Evolutionary conservation across 2,888 invertebrate genomes (phyloP), one percentile per base, ranked within the genome.

Genomic region (Sesamia inferens): DNA sequence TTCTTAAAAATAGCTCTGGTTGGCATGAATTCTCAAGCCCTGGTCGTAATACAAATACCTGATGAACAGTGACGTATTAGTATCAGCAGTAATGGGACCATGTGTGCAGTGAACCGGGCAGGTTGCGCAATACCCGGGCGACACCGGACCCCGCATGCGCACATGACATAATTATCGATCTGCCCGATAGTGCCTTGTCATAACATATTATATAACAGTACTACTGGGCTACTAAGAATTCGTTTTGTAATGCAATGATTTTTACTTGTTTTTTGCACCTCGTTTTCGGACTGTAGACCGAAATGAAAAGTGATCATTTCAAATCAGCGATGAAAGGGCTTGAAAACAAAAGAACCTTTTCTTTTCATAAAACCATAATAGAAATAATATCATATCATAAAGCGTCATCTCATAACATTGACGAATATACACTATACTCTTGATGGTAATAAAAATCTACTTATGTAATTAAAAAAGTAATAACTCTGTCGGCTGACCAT

Each of bases 151-250:
- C 90, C 87, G 88, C 82, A 79, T 77, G 74, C 86, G 81, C 85
- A 80, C 84, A 85, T 92, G 90, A 92, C 91, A 92, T 92, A 90
- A 93, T 91, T 92, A 91, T 89, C 78, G 88, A 84, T 85, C 85
- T 79, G 69, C 67, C 66, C 70, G 68, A 76, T 78, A 87, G 86
- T 82, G 84, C 86, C 87, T 87, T 89, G 86, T 89, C 91, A 90
- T 88, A 90, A 89, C 83, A 69, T 81, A 76, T 90, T 90, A 90
- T 85, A 73, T 88, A 90, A 90, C 81, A 70, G 67, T 64, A 54
- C 63, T 59, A 67, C 57, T 65, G 44, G 31, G 64, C 22, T 75
- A 62, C 42, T 75, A 10, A 11, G 16, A 13, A 68, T 67, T 71
- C 69, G 59, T 83, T 84, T 78, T 76, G 79, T 68, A 79, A 79